A percentile compares a stretch with the other conserved stretches of the same genome.
Evolutionary conservation across 2,797 vertebrate genomes (phyloP).

Genomic region (Carapus acus): DNA sequence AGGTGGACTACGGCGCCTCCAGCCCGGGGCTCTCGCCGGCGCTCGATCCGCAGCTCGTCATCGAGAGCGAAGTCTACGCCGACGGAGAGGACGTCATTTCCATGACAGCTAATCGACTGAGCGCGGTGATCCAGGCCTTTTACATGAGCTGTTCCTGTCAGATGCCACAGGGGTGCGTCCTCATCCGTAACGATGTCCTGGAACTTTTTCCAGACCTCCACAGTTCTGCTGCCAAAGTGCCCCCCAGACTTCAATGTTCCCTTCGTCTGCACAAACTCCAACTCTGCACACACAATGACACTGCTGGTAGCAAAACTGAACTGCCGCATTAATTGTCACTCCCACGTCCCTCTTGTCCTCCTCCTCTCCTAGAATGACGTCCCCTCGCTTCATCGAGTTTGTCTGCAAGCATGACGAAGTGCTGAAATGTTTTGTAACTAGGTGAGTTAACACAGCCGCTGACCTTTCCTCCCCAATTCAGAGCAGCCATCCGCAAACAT

Average conservation of each 20-base stretch:
- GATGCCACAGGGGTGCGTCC: constrained; percentile 86
- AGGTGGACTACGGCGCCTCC: constrained; percentile 57
- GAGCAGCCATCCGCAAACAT: no score
- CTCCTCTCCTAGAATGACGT: constrained; percentile 84
- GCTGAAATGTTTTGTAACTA: constrained; percentile 96
- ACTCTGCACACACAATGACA: no score
- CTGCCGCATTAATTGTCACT: no score
- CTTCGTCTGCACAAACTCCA: no score
- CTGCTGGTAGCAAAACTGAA: no score
- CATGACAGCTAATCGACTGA: constrained; percentile 94
- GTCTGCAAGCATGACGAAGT: constrained; percentile 97
- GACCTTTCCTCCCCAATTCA: no score
- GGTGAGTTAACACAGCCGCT: constrained; percentile 69
- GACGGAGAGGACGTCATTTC: constrained; percentile 96
- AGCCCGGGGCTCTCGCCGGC: constrained; percentile 50
- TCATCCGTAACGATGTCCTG: neutral
- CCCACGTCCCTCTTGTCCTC: neutral
- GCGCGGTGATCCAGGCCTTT: constrained; percentile 97
- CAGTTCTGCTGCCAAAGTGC: no score
- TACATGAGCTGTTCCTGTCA: constrained; percentile 99
- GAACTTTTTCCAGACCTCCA: no score
- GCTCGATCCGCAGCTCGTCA: constrained; percentile 65
- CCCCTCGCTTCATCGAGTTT: constrained; percentile 96
- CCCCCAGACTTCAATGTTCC: no score
- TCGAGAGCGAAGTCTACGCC: constrained; percentile 74